A percentile compares a stretch with the other conserved stretches of the same genome.
Conservation (phyloP, 2,797 vertebrate genomes). For the Artibeus jamaicensis region DNA sequence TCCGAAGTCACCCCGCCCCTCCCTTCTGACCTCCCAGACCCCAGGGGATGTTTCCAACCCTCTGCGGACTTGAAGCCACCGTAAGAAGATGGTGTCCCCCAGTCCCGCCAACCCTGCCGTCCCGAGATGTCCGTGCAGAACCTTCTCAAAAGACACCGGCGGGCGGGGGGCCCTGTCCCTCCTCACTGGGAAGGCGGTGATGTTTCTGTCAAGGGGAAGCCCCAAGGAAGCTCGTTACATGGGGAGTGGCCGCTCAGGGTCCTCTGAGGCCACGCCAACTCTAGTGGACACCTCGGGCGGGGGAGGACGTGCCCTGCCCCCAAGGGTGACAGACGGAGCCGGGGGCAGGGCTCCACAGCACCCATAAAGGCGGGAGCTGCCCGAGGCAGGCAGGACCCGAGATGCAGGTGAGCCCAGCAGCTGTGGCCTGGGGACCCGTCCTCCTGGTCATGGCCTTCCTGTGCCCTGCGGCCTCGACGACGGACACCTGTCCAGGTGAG, state of each 20-base stretch:
- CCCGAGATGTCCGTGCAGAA: not conserved
- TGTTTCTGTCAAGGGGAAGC: not conserved
- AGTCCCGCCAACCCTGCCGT: no score
- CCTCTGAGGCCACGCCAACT: not conserved
- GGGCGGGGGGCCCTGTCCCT: no score
- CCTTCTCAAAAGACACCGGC: not conserved
- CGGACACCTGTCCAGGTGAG: not conserved
- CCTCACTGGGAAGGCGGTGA: no score
- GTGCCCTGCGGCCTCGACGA: rapidly evolving
- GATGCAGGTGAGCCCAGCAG: rapidly evolving
- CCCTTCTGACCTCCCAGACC: no score
- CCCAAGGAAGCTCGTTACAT: not conserved
- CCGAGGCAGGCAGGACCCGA: rapidly evolving
- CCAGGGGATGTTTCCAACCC: not conserved
- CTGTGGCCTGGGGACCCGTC: rapidly evolving
- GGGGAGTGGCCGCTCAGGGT: no score
- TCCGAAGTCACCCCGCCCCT: no score
- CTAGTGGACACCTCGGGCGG: not conserved
- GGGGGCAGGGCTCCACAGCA: rapidly evolving
- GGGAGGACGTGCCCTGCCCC: not conserved
- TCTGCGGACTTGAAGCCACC: not conserved
- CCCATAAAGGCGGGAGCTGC: no score
- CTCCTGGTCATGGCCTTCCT: not conserved
- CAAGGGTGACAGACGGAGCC: not conserved
- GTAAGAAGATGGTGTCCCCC: not conserved